Evolutionary conservation across 2,888 invertebrate genomes (phyloP).

Genomic region (Drosophila setosimentum): DNA sequence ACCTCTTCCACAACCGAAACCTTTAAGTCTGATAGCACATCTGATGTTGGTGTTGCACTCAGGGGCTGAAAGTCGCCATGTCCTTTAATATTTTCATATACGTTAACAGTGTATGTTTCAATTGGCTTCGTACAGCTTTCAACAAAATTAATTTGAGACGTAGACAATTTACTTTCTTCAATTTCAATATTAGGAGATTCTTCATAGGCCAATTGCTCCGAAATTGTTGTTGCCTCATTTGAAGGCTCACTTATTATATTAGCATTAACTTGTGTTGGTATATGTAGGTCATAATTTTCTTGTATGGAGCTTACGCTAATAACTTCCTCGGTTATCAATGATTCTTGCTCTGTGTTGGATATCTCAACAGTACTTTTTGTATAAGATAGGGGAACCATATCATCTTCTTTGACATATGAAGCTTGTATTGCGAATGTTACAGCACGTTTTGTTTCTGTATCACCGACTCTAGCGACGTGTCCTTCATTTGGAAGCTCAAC

Average conservation of each 20-base stretch:
- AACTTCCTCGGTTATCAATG: constrained; percentile 75
- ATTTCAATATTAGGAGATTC: constrained; percentile 34
- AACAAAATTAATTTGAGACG: constrained; percentile 19
- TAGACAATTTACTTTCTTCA: neutral
- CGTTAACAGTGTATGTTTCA: constrained; percentile 58
- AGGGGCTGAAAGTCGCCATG: constrained; percentile 65
- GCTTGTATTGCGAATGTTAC: constrained; percentile 52
- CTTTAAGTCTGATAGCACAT: constrained; percentile 58
- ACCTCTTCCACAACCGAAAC: constrained; percentile 75
- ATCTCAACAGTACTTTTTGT: constrained; percentile 47
- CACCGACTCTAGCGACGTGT: constrained; percentile 31
- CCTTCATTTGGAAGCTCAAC: neutral
- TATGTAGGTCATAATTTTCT: constrained; percentile 70
- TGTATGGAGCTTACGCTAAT: constrained; percentile 66
- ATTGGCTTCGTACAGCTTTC: constrained; percentile 48
- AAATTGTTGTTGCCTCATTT: constrained; percentile 63
- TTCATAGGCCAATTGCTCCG: constrained; percentile 68
- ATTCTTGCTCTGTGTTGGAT: constrained; percentile 55
- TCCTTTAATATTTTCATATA: constrained; percentile 71
- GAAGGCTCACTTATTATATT: constrained; percentile 45
- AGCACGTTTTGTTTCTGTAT: constrained; percentile 35
- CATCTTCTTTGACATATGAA: constrained; percentile 65
- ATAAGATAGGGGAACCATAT: constrained; percentile 28
- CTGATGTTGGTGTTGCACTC: constrained; percentile 29
- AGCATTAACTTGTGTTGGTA: constrained; percentile 55